A percentile compares a stretch with the other conserved stretches of the same genome.
Evolutionary conservation across 2,113 vertebrate species (phyloP).

Genomic region (Spizaetus ornatus): DNA sequence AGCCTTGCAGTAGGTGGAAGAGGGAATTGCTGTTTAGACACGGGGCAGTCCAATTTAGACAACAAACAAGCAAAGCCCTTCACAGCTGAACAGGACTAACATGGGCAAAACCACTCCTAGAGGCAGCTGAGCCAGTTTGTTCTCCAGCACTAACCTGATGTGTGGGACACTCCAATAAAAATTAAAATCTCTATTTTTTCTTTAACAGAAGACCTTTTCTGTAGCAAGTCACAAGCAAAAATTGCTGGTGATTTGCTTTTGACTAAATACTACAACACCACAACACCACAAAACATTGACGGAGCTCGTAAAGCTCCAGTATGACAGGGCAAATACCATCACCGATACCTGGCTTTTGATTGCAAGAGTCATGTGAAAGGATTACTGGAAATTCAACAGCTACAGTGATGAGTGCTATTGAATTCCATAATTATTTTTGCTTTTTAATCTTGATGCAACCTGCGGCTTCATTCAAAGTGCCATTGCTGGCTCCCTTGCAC

Average conservation of each 20-base stretch:
- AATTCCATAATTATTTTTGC: neutral
- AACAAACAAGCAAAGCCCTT: neutral
- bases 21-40: accelerated
- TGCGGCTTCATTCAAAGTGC: neutral
- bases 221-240: neutral
- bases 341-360: neutral
- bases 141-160: neutral
- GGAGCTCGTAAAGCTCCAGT: neutral
- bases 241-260: neutral
- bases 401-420: neutral
- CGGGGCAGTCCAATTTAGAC: neutral
- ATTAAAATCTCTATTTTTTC: neutral
- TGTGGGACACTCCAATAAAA: neutral
- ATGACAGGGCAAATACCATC: neutral
- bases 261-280: neutral
- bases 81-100: neutral
- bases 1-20: neutral
- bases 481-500: neutral
- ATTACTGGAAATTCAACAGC: neutral
- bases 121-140: neutral
- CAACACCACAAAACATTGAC: neutral
- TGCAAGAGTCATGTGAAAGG: neutral
- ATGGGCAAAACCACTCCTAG: neutral
- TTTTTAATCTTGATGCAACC: neutral
- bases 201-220: neutral